phyloP scores from a whole-genome alignment of 1,140 invertebrate genomes.

The Heliconius himera region DNA sequence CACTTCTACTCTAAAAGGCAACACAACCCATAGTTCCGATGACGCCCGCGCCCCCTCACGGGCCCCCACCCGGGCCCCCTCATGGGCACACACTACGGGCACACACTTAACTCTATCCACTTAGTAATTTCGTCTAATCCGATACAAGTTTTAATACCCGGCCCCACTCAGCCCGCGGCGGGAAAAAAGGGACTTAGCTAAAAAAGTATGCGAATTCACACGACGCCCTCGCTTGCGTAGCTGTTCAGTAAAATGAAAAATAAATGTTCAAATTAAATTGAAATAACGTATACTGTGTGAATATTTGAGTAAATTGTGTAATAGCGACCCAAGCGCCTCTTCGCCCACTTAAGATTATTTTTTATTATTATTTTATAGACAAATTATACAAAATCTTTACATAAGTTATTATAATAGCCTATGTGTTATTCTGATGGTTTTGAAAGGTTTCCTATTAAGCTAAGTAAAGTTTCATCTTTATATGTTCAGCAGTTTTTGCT shows the following conservation, averaged over 20 bases:
- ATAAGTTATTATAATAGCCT: too few species aligned
- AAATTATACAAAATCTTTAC: too few species aligned
- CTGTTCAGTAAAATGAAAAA: background rate
- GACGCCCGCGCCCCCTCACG: background rate
- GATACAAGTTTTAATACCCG: conserved; percentile 77
- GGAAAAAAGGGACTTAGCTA: conserved; percentile 67
- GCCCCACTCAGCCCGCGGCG: conserved; percentile 61
- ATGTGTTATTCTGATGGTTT: too few species aligned
- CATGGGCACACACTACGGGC: conserved; percentile 23
- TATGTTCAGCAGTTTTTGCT: too few species aligned
- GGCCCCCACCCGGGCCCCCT: background rate
- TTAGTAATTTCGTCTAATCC: conserved; percentile 79
- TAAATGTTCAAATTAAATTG: background rate
- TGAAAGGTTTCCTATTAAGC: too few species aligned
- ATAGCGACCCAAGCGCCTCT: too few species aligned
- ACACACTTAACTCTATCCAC: conserved; percentile 72
- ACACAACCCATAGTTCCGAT: conserved; percentile 6
- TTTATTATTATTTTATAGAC: too few species aligned
- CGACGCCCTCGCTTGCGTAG: conserved; percentile 42
- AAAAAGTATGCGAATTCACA: conserved; percentile 76
- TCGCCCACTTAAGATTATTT: too few species aligned
- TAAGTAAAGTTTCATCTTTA: too few species aligned
- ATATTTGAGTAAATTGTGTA: background rate
- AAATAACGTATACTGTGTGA: background rate
- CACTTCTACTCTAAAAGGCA: background rate